phyloP scores from a whole-genome alignment of 2,888 invertebrate genomes.

The Ennomos quercinarius region DNA sequence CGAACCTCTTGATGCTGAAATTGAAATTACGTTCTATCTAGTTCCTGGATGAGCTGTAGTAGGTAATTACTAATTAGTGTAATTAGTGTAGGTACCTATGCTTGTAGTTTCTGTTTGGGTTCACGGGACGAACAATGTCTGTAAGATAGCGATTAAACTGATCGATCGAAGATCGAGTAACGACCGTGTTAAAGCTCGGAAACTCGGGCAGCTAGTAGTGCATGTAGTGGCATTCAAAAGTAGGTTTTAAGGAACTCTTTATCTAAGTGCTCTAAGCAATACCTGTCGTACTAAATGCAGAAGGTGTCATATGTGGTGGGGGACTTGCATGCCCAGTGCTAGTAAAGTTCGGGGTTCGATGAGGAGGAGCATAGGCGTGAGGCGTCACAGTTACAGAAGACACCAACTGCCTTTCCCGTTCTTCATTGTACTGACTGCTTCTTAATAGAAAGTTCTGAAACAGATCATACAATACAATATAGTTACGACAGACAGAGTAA shows the following conservation, averaged over 20 bases:
- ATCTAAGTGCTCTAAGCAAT: not conserved
- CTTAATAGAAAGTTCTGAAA: constrained; percentile 63
- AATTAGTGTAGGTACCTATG: no score
- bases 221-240: no score
- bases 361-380: constrained; percentile 41
- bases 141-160: no score
- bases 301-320: constrained; percentile 44
- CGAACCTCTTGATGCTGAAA: constrained; percentile 18
- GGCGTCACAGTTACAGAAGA: constrained; percentile 60
- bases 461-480: constrained; percentile 1
- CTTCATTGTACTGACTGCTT: constrained; percentile 55
- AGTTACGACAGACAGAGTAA: not conserved
- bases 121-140: no score
- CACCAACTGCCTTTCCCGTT: constrained; percentile 52
- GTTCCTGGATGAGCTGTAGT: no score
- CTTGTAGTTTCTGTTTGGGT: no score
- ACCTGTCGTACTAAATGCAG: constrained; percentile 50
- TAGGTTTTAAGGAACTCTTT: no score
- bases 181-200: no score
- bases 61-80: no score
- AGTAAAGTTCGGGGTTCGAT: constrained; percentile 36
- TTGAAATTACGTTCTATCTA: not conserved
- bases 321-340: constrained; percentile 21
- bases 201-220: no score
- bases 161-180: no score